These are phyloP conservation scores for Dilophus febrilis DNA, from an alignment of 2,888 invertebrate species.

Conservation along the genomic window DNA sequence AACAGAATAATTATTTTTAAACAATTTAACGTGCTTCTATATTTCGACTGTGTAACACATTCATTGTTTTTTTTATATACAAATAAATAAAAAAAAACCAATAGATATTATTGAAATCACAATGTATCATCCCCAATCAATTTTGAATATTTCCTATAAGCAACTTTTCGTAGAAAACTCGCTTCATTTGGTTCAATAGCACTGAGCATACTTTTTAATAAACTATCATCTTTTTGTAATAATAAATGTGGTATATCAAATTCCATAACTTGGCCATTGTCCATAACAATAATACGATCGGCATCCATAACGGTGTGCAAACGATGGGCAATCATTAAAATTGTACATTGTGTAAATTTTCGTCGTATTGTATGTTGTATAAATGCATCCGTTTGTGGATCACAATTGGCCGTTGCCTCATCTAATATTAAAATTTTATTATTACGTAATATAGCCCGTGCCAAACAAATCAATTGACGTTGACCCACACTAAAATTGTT, in stretches of 20 bases:
- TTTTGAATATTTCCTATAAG: too few species aligned
- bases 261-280: conserved; percentile 51
- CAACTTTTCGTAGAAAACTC: too few species aligned
- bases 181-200: not conserved
- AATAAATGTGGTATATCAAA: conserved; percentile 41
- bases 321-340: conserved; percentile 69
- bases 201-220: not conserved
- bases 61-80: too few species aligned
- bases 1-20: too few species aligned
- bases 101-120: too few species aligned
- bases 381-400: conserved; percentile 48
- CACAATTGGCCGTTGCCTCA: conserved; percentile 46
- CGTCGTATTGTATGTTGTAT: conserved; percentile 60
- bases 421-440: conserved; percentile 58
- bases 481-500: conserved; percentile 58
- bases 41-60: too few species aligned
- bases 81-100: too few species aligned
- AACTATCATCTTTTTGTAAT: conserved; percentile 13
- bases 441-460: conserved; percentile 58
- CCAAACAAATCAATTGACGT: conserved; percentile 63
- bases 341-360: conserved; percentile 59
- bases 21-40: too few species aligned
- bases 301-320: conserved; percentile 77
- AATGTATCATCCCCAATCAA: too few species aligned
- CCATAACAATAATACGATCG: conserved; percentile 63